These are phyloP conservation scores for Chaetorhynchus papuensis DNA, from an alignment of 2,113 vertebrate genomes.

Conservation along the genomic window DNA sequence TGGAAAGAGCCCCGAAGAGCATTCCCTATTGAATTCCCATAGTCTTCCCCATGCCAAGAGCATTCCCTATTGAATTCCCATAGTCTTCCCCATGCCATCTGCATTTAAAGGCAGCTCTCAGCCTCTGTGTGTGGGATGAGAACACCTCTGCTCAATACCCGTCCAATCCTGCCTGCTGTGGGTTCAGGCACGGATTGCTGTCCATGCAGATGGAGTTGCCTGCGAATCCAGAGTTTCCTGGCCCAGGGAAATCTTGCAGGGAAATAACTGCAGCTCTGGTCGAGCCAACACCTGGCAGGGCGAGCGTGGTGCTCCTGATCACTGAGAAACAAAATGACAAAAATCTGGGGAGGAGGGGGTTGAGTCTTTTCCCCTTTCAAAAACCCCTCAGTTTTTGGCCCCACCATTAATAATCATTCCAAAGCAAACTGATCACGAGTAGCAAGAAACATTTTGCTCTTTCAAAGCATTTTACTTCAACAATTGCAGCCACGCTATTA, in stretches of 20 bases:
- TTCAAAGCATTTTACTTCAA: background rate
- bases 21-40: conserved; percentile 1
- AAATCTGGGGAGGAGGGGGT: background rate
- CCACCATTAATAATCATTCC: background rate
- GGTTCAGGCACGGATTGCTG: background rate
- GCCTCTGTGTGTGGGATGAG: conserved; percentile 15
- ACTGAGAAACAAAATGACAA: background rate
- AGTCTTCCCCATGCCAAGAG: background rate
- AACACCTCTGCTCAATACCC: conserved; percentile 19
- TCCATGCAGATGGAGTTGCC: background rate
- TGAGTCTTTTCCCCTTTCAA: background rate
- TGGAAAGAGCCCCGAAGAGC: background rate
- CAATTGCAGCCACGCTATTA: background rate
- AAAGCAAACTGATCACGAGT: background rate
- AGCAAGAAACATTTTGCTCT: background rate
- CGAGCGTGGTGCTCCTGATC: background rate
- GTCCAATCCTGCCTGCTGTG: background rate
- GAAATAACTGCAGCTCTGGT: background rate
- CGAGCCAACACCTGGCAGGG: background rate
- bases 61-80: conserved; percentile 5
- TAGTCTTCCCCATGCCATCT: background rate
- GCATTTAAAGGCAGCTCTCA: conserved; percentile 2
- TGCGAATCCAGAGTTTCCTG: background rate
- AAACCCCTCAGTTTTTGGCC: background rate
- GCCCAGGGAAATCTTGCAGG: background rate